These are phyloP conservation scores for Venturia canescens DNA, from an alignment of 1,140 invertebrate species.

Conservation along the genomic window DNA sequence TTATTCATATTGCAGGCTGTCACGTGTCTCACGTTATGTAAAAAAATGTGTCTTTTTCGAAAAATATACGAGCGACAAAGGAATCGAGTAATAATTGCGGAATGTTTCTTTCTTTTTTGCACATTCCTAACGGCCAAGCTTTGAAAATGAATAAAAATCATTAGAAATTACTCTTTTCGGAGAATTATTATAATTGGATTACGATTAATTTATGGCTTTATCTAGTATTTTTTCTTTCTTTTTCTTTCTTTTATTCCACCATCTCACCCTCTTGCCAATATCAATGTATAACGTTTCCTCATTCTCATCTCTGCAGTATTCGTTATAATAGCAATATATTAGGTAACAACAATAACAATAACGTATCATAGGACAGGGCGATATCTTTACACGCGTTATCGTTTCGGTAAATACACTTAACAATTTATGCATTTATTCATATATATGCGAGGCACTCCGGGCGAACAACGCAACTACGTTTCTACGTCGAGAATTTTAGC, in stretches of 20 bases:
- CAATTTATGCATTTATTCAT: conserved; percentile 7
- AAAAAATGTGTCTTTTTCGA: conserved; percentile 43
- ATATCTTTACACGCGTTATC: conserved; percentile 3
- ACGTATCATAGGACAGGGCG: not conserved
- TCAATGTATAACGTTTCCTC: not conserved
- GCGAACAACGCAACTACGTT: too few relatives aligned
- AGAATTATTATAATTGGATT: too few relatives aligned
- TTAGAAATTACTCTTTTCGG: too few relatives aligned
- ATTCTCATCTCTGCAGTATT: not conserved
- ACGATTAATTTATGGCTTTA: not conserved
- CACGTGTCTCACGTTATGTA: conserved; percentile 36
- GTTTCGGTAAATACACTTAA: conserved; percentile 18
- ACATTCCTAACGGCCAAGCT: not conserved
- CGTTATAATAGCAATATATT: not conserved
- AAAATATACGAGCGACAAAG: conserved; percentile 34
- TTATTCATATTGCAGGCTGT: conserved; percentile 40
- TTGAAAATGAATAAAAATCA: not conserved
- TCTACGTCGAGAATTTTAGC: too few relatives aligned
- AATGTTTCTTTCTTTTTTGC: not conserved
- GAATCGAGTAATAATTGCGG: not conserved
- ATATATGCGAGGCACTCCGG: not conserved
- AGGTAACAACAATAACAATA: conserved; percentile 40
- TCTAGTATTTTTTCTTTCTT: not conserved
- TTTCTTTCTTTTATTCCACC: not conserved
- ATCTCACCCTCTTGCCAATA: not conserved